Evolutionary conservation across 2,113 vertebrate genomes (phyloP).

Genomic region (Parus major): DNA sequence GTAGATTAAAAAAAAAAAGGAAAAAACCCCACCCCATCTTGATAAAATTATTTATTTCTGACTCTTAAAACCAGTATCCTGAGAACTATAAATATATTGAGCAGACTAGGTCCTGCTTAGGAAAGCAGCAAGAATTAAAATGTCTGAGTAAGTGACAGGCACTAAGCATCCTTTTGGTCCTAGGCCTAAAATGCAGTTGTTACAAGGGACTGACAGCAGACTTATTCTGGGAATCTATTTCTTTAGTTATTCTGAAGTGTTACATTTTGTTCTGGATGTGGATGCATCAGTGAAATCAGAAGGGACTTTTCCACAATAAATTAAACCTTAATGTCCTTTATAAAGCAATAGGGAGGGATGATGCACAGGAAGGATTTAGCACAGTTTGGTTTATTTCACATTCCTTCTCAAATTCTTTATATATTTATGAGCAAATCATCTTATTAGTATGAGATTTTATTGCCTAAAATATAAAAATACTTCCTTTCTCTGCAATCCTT

Average conservation of each 20-base stretch:
- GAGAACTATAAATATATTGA: neutral
- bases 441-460: neutral
- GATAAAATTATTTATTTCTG: neutral
- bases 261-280: neutral
- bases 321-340: neutral
- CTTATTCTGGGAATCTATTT: neutral
- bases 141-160: neutral
- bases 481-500: neutral
- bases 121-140: conserved; percentile 3
- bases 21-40: accelerated
- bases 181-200: neutral
- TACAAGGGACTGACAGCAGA: neutral
- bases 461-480: neutral
- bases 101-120: neutral
- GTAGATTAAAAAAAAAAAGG: neutral
- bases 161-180: neutral
- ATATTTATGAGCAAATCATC: neutral
- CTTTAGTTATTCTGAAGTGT: neutral
- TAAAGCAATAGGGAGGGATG: neutral
- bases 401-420: neutral
- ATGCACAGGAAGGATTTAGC: neutral
- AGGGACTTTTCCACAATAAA: neutral
- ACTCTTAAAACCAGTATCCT: neutral
- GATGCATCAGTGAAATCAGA: neutral
- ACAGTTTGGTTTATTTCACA: neutral